phyloP scores from a whole-genome alignment of 2,888 invertebrate species.

The Eupeodes latifasciatus region DNA sequence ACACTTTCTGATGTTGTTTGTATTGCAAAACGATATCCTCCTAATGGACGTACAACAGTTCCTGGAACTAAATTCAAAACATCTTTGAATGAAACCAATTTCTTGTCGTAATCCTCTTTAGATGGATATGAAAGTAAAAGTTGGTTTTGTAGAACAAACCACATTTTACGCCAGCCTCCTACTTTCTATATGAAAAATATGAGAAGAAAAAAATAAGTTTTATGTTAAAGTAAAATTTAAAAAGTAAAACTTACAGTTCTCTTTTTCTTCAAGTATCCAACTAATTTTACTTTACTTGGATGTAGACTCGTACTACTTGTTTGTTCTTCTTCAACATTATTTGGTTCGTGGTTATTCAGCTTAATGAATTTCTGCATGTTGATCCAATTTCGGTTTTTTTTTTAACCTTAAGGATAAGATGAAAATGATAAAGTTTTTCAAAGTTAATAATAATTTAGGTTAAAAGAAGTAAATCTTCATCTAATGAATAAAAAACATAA shows the following conservation, averaged over 20 bases:
- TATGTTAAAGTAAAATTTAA: not conserved
- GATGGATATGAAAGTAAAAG: slow-evolving; percentile 80
- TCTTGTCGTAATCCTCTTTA: slow-evolving; percentile 81
- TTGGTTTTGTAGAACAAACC: slow-evolving; percentile 81
- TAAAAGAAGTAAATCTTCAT: no score
- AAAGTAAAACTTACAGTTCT: slow-evolving; percentile 78
- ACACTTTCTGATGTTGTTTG: slow-evolving; percentile 80
- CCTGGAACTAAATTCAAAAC: slow-evolving; percentile 81
- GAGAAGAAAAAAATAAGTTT: not conserved
- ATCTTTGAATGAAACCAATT: slow-evolving; percentile 81
- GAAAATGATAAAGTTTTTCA: not conserved
- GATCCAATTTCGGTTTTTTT: slow-evolving; percentile 2
- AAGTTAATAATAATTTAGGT: no score
- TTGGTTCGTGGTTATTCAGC: slow-evolving; percentile 34
- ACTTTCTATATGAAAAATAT: slow-evolving; percentile 79
- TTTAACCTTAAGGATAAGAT: not conserved
- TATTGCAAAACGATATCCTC: slow-evolving; percentile 80
- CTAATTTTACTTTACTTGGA: slow-evolving; percentile 79
- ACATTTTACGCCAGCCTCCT: slow-evolving; percentile 81
- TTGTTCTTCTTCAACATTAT: slow-evolving; percentile 54
- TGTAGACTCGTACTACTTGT: slow-evolving; percentile 41
- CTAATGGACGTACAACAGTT: slow-evolving; percentile 79
- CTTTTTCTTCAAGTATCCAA: slow-evolving; percentile 81
- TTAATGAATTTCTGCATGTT: slow-evolving; percentile 70
- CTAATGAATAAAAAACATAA: no score